A percentile compares a stretch with the other conserved stretches of the same genome.
These are phyloP conservation scores for Thalassarche chlororhynchos DNA, from an alignment of 2,113 vertebrate genomes.

Conservation along the genomic window DNA sequence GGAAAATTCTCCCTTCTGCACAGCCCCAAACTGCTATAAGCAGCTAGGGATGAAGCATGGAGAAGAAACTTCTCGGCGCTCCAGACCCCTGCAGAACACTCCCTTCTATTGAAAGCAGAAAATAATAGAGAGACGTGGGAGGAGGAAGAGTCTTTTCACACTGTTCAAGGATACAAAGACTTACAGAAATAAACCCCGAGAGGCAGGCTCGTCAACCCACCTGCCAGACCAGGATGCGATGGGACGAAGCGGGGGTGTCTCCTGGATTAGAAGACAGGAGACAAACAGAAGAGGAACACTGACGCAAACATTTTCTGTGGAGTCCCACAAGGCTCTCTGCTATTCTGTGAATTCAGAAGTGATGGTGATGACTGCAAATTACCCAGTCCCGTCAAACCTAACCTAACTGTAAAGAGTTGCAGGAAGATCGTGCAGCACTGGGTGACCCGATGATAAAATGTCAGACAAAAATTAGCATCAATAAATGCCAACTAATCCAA, in stretches of 20 bases:
- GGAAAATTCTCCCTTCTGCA: neutral
- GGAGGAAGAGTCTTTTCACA: conserved; percentile 23
- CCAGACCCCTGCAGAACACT: conserved; percentile 18
- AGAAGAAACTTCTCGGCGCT: neutral
- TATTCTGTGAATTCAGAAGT: fast-evolving
- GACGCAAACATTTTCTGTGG: neutral
- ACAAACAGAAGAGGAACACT: neutral
- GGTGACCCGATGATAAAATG: neutral
- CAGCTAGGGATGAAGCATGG: neutral
- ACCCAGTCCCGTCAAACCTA: fast-evolving
- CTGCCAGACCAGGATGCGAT: neutral
- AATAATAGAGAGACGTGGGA: conserved; percentile 20
- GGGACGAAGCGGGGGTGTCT: neutral
- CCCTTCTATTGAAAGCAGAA: neutral
- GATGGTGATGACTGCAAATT: neutral
- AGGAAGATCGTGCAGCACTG: neutral
- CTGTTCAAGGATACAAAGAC: neutral
- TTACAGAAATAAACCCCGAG: neutral
- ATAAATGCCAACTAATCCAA: conserved; percentile 3
- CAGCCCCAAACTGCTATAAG: neutral
- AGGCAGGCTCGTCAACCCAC: neutral
- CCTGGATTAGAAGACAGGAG: neutral
- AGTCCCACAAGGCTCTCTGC: neutral
- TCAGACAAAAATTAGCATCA: neutral
- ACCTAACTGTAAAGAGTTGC: neutral